Evolutionary conservation across 92 coral and sea anemone species (phyloP), one percentile per base, ranked within the genome.

Genomic region (Porites cylindrica): DNA sequence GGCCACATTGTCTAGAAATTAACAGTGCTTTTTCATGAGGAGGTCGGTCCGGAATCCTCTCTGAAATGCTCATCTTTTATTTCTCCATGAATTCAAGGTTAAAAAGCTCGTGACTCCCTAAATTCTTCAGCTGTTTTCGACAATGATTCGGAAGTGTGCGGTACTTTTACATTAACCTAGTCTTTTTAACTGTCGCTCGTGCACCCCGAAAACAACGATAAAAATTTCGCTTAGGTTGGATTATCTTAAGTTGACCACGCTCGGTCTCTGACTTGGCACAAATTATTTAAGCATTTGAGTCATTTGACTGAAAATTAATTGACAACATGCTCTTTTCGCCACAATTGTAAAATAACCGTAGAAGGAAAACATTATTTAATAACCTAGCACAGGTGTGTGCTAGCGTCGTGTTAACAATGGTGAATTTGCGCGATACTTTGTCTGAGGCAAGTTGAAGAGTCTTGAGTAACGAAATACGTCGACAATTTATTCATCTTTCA

Each of bases 401-500:
- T 43, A 6, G 5, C 59, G 7, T 43, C 61, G 26, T 26, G n/a
- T 13, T 52, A 60, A 53, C 78, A 75, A 51, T 52, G 4, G 62
- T 13, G 43, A 66, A 50, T 64, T 50, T 64, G 20, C 16, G 17
- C 24, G 32, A 29, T 60, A 60, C 2, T 58, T 54, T 82, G 65
- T 21, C 77, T 82, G 8, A 10, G 43, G 21, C 53, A 70, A 79
- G 50, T 11, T 52, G 43, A 52, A 19, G 7, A 21, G 10, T 4
- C n/a, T 73, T 11, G 52, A 53, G 72, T 43, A 60, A 29, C 13
- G 51, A 86, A 68, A 66, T 60, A 79, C 85, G 8, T 79, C 58
- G 86, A 80, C 17, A 70, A 59, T 26, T 50, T 52, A 64, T 78
- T 81, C 85, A 81, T 21, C 75, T 23, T 74, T 51, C 82, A 61